Conservation (phyloP, 2,797 vertebrate species). For the Bradypodion ventrale region DNA sequence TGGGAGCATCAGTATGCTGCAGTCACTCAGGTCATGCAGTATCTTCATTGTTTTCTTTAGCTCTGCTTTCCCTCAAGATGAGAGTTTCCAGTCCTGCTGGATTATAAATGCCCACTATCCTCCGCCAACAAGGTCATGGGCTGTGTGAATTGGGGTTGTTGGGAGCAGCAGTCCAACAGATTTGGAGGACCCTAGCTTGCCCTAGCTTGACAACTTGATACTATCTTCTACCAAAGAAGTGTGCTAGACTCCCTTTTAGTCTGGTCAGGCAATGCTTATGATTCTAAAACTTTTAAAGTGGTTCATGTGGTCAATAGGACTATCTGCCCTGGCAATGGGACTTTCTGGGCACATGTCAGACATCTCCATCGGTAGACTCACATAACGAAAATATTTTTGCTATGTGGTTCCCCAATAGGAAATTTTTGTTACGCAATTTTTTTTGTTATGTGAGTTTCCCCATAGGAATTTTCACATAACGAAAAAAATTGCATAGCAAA, state of each 20-base stretch:
- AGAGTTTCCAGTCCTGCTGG: not conserved
- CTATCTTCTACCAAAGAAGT: not conserved
- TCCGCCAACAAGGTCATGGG: not conserved
- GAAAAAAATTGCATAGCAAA: too few relatives aligned
- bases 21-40: conserved; percentile 79
- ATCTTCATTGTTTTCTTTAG: not conserved
- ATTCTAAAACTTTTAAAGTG: not conserved
- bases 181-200: not conserved
- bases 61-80: not conserved
- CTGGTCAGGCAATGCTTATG: not conserved
- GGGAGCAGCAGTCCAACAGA: not conserved
- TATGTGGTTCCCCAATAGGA: too few relatives aligned
- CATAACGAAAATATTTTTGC: too few relatives aligned
- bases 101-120: not conserved
- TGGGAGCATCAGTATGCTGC: conserved; percentile 83
- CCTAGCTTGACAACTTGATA: not conserved
- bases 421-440: too few relatives aligned
- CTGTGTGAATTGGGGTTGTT: not conserved
- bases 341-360: not conserved
- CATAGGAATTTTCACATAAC: too few relatives aligned
- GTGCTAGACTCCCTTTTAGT: not conserved
- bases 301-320: not conserved
- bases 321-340: not conserved
- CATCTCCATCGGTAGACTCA: not conserved
- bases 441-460: not conserved